Base-by-base conservation (phyloP, 2,888 invertebrate genomes). In the Bugula neritina region DNA sequence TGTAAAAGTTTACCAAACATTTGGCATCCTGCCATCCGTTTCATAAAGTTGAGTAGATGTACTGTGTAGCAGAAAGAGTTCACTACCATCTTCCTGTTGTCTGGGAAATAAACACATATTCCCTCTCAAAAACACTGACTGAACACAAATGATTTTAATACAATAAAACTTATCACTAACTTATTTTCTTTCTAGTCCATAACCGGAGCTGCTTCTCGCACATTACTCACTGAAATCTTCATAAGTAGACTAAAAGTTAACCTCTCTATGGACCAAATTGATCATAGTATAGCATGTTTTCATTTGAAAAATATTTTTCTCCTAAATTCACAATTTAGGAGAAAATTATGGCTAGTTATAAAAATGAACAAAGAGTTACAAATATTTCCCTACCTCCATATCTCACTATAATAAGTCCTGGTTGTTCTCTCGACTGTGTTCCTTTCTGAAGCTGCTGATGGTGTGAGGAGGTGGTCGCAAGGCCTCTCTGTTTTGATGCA, bases 321-420 rank as follows among this genome's bases (percentile, higher is more conserved):
- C n/a, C n/a, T n/a, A n/a, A n/a, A n/a, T n/a, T n/a, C n/a, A n/a
- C n/a, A n/a, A n/a, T n/a, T n/a, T n/a, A n/a, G n/a, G n/a, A n/a
- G n/a, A n/a, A n/a, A n/a, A n/a, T n/a, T n/a, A n/a, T n/a, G n/a
- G n/a, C n/a, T n/a, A n/a, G n/a, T n/a, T n/a, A n/a, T n/a, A n/a
- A n/a, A n/a, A n/a, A n/a, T n/a, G n/a, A n/a, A n/a, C n/a, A n/a
- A n/a, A n/a, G n/a, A n/a, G n/a, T n/a, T n/a, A n/a, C n/a, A n/a
- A n/a, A n/a, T n/a, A n/a, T n/a, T n/a, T n/a, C n/a, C n/a, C n/a
- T 31, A 63, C 63, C 63, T 63, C 63, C 63, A 34, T 63, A 63
- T 63, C 63, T 63, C 5, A 63, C 63, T 13, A 63, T 10, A 3
- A 63, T 31, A 27, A 63, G n/a, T 29, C 63, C 63, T 13, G 63